Evolutionary conservation across 2,113 vertebrate genomes (phyloP).

Genomic region (Corynorhinus townsendii): DNA sequence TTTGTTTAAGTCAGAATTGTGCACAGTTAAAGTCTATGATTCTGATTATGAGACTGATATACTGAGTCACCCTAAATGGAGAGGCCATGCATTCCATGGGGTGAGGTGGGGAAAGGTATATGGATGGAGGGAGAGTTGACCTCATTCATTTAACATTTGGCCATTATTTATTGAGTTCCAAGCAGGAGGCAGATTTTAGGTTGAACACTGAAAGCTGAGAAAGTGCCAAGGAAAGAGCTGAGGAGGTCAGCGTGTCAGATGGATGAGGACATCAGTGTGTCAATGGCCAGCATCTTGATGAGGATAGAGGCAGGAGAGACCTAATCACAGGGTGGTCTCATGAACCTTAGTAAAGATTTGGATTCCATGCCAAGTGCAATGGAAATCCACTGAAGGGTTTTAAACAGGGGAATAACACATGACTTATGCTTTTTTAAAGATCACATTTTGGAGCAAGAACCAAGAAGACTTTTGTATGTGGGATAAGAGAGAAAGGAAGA

Average conservation of each 20-base stretch:
- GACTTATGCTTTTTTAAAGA: not conserved
- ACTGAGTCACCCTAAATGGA: not conserved
- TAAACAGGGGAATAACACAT: not conserved
- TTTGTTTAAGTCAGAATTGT: not conserved
- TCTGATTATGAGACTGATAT: not conserved
- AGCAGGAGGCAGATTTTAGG: not conserved
- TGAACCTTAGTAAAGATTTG: not conserved
- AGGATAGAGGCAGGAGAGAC: not conserved
- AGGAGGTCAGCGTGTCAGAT: not conserved
- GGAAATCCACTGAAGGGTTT: not conserved
- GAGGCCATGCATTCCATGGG: not conserved
- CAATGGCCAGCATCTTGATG: not conserved
- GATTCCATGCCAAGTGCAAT: not conserved
- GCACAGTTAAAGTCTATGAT: not conserved
- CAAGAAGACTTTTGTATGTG: not conserved
- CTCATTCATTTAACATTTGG: not conserved
- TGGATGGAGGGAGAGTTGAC: not conserved
- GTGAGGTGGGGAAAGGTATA: fast-evolving
- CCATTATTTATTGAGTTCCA: not conserved
- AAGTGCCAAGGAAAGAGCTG: not conserved
- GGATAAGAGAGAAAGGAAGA: not conserved
- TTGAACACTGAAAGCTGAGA: not conserved
- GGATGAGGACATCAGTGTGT: not conserved
- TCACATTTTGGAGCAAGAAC: not conserved
- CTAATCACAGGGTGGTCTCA: fast-evolving